Evolutionary conservation across 2,888 invertebrate genomes (phyloP), one percentile per base, ranked within the genome.

Genomic region (Ecliptopera silaceata): DNA sequence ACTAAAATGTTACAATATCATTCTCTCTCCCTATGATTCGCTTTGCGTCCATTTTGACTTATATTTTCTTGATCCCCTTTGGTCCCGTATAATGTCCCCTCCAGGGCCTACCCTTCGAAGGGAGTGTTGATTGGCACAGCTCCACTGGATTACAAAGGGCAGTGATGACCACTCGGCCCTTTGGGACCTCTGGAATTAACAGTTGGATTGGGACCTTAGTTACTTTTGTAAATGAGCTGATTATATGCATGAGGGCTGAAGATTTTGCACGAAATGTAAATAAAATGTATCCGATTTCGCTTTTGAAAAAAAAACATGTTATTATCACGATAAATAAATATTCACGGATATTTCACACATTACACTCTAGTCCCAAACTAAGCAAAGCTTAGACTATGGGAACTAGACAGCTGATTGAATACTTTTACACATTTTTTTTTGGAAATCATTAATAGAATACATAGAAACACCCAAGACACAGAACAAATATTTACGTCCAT

Each of bases 51-150:
- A 75, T 72, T 76, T 70, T 69, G 69, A 66, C 69, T 72, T 68
- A 59, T 65, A 61, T 64, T 64, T 64, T 56, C 65, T 57, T 61
- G 51, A 61, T 61, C 61, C 66, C 61, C 55, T 56, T 58, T 53
- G 42, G 63, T 61, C 63, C 60, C 26, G 64, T 63, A 64, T 59
- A 50, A 65, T 53, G 65, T 69, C 75, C 77, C 53, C 70, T 74
- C 78, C 69, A 60, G 72, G 71, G 63, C 61, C 68, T 66, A 73
- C 75, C 72, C 79, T 70, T 70, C 57, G 59, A 63, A 68, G 73
- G 79, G 74, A 76, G 86, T 86, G 90, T 86, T 89, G 90, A 90
- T 89, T 90, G 89, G 85, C 71, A 79, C 76, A 74, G 80, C 84
- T 82, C 72, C 74, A 84, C 75, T 84, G 86, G 87, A 89, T 90